Conservation (phyloP, 2,888 invertebrate species). For the Apantesis nais region DNA sequence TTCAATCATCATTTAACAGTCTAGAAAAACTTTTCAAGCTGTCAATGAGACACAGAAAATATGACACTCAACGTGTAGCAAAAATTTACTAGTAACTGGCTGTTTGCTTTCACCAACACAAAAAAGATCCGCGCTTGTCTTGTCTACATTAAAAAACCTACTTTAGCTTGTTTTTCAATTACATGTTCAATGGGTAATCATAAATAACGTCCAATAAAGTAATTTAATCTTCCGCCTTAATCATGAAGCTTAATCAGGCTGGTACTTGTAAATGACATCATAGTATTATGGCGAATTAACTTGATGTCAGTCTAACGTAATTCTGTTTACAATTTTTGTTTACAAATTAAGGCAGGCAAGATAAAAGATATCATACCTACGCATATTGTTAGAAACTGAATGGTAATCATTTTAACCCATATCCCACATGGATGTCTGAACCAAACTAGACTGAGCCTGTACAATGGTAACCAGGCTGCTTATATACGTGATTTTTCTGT, state of each 20-base stretch:
- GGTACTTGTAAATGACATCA: slow-evolving; percentile 49
- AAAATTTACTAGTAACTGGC: background rate
- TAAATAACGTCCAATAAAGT: slow-evolving; percentile 18
- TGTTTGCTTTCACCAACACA: background rate
- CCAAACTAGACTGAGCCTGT: background rate
- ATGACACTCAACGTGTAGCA: too few relatives aligned
- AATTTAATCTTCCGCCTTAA: slow-evolving; percentile 32
- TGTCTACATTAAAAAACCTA: background rate
- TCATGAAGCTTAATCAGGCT: slow-evolving; percentile 32
- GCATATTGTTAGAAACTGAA: background rate
- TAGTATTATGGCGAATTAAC: slow-evolving; percentile 7
- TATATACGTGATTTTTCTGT: too few relatives aligned
- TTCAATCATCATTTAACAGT: too few relatives aligned
- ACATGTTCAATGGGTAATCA: background rate
- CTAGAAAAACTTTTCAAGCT: too few relatives aligned
- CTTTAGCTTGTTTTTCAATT: background rate
- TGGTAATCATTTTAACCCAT: background rate
- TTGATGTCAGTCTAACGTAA: slow-evolving; percentile 4
- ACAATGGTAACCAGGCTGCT: background rate
- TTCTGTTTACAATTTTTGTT: background rate
- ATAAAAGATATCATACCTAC: background rate
- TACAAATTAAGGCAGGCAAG: background rate
- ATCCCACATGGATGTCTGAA: background rate
- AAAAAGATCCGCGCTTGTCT: background rate
- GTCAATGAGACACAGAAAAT: too few relatives aligned